Percentiles rank a stretch among this genome's conserved stretches.
Evolutionary conservation across 1,140 invertebrate genomes (phyloP).

Genomic region (Eumaeus atala): DNA sequence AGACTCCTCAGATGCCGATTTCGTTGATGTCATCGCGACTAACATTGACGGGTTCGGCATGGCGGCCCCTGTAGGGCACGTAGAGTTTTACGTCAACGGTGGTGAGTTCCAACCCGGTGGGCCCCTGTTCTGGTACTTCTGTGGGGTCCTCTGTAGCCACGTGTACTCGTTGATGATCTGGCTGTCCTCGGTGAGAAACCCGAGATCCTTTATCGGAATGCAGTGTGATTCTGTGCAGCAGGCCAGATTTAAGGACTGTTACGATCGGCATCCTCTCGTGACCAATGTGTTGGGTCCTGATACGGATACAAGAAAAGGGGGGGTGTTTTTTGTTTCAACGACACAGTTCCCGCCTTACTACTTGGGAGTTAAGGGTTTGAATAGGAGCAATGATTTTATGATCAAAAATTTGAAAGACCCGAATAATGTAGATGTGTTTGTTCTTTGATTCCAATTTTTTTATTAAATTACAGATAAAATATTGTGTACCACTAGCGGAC

Average conservation of each 20-base stretch:
- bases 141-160: not conserved
- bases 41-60: slow-evolving; percentile 79
- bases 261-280: not conserved
- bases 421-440: not conserved
- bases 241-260: slow-evolving; percentile 10
- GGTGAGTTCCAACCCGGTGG: slow-evolving; percentile 6
- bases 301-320: not conserved
- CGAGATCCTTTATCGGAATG: not conserved
- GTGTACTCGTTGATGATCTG: not conserved
- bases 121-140: not conserved
- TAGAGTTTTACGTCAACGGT: slow-evolving; percentile 26
- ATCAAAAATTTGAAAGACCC: not conserved
- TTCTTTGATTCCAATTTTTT: too few relatives aligned
- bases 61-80: slow-evolving; percentile 76
- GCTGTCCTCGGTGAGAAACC: not conserved
- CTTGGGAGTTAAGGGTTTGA: not conserved
- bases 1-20: slow-evolving; percentile 23
- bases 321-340: slow-evolving; percentile 1
- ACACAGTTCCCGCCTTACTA: not conserved
- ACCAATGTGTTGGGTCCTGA: slow-evolving; percentile 5
- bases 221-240: slow-evolving; percentile 10
- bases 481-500: too few relatives aligned
- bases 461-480: too few relatives aligned
- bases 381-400: slow-evolving; percentile 3
- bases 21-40: slow-evolving; percentile 76